A percentile compares a stretch with the other conserved stretches of the same genome.
Evolutionary conservation across 2,797 vertebrate genomes (phyloP).

Genomic region (Phataginus tetradactyla): DNA sequence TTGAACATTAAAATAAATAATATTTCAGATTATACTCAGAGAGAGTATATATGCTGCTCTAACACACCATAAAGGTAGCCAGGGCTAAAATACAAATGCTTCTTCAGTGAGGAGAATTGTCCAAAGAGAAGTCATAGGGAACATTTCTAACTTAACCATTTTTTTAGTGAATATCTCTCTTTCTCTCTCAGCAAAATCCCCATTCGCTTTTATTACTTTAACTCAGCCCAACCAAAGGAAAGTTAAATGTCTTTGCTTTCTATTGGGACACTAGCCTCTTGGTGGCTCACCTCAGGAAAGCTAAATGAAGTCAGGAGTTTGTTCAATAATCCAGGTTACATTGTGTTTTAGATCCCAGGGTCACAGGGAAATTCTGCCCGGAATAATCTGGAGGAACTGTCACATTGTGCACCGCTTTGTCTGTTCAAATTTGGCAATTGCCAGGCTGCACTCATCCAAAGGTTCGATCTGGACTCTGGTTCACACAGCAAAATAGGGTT

Average conservation of each 20-base stretch:
- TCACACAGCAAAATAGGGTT: not conserved
- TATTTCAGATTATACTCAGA: not conserved
- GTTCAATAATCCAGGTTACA: not conserved
- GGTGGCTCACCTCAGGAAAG: not conserved
- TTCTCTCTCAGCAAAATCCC: not conserved
- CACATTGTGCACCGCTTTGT: not conserved
- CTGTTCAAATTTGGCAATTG: not conserved
- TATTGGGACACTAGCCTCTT: not conserved
- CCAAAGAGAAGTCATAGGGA: not conserved
- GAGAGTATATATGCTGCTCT: not conserved
- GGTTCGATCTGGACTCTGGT: not conserved
- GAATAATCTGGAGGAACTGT: not conserved
- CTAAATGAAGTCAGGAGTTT: not conserved
- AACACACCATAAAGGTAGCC: not conserved
- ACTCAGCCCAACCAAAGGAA: not conserved
- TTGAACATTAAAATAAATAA: not conserved
- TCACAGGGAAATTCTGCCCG: slow-evolving; percentile 35
- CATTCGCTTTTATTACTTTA: not conserved
- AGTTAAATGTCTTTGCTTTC: not conserved
- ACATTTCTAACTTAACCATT: not conserved
- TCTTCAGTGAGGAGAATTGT: slow-evolving; percentile 21
- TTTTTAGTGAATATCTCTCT: not conserved
- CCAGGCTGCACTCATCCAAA: not conserved
- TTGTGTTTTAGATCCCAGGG: not conserved
- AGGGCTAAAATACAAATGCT: not conserved